A percentile compares a stretch with the other conserved stretches of the same genome.
Conservation (phyloP, 2,888 invertebrate species). For the Melanophora roralis region DNA sequence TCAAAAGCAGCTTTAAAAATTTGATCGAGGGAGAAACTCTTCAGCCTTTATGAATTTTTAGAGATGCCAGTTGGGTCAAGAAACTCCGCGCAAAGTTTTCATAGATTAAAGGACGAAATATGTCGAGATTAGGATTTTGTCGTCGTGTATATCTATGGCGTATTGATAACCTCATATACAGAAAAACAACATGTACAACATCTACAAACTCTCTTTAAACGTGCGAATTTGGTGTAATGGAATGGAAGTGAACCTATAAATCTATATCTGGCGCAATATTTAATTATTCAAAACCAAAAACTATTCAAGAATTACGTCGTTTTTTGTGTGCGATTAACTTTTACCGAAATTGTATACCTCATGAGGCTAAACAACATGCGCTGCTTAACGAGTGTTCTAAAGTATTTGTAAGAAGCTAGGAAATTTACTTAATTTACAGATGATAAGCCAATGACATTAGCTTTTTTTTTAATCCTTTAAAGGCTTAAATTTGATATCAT, state of each 20-base stretch:
- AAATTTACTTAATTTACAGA: constrained; percentile 30
- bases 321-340: constrained; percentile 63
- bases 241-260: constrained; percentile 55
- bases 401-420: constrained; percentile 43
- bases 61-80: constrained; percentile 33
- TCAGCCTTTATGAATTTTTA: constrained; percentile 10
- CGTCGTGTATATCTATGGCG: constrained; percentile 57
- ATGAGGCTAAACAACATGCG: constrained; percentile 30
- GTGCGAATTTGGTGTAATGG: constrained; percentile 27
- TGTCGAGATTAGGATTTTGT: constrained; percentile 29
- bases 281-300: neutral
- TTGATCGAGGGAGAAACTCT: neutral
- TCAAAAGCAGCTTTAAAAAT: neutral
- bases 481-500: neutral
- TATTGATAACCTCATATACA: constrained; percentile 35
- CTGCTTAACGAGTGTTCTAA: constrained; percentile 16
- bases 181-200: constrained; percentile 54
- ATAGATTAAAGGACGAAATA: constrained; percentile 48
- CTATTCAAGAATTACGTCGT: constrained; percentile 45
- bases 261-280: constrained; percentile 37
- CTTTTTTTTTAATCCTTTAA: neutral
- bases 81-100: constrained; percentile 53
- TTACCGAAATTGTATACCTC: constrained; percentile 54
- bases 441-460: constrained; percentile 27
- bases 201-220: constrained; percentile 43